Percentiles rank a stretch among this genome's conserved stretches.
Conservation (phyloP, 2,797 vertebrate genomes). For the Masticophis lateralis region DNA sequence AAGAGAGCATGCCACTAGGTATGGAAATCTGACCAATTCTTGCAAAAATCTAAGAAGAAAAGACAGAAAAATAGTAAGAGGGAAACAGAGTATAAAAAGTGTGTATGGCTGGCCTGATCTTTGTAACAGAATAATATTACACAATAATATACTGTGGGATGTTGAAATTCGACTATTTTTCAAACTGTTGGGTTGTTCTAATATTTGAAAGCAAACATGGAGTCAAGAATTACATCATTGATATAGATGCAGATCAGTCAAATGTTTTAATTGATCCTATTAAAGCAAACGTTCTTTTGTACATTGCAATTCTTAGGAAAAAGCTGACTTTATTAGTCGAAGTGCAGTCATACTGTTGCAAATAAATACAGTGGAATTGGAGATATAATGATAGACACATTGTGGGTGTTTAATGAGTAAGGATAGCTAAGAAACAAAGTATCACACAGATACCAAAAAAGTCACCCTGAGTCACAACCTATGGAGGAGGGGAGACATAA, state of each 20-base stretch:
- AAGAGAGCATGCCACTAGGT: neutral
- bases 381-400: neutral
- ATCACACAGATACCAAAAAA: conserved; percentile 5
- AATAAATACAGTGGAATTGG: neutral
- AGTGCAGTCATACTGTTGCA: neutral
- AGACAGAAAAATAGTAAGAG: neutral
- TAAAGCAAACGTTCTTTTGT: neutral
- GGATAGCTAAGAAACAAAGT: neutral
- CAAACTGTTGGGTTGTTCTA: neutral
- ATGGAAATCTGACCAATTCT: neutral
- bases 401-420: conserved; percentile 4
- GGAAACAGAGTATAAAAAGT: neutral
- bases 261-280: neutral
- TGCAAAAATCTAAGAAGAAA: neutral
- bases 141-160: neutral
- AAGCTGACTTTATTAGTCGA: neutral
- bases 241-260: neutral
- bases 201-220: neutral
- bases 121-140: neutral
- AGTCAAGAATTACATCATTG: neutral
- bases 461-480: conserved; percentile 3
- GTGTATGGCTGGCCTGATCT: neutral
- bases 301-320: neutral
- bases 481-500: neutral
- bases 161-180: neutral